These are phyloP conservation scores for Magallana angulata DNA, from an alignment of 1,140 invertebrate species.

Conservation along the genomic window DNA sequence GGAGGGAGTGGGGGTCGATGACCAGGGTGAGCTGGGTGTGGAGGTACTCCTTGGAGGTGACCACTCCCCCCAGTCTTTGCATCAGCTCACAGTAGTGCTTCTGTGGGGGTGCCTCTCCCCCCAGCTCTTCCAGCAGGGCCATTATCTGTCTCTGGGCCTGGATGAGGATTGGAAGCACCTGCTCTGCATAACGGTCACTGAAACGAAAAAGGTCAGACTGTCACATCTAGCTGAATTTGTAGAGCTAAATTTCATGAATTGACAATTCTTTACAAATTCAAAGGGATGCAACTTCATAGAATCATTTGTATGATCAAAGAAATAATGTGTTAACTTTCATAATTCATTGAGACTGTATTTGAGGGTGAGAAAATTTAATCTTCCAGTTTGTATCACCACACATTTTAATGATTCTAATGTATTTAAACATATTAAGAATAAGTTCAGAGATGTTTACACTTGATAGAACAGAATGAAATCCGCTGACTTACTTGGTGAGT, in stretches of 20 bases:
- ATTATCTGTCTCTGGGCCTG: constrained; percentile 77
- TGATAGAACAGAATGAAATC: too few relatives aligned
- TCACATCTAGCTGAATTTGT: not conserved
- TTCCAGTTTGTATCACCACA: too few relatives aligned
- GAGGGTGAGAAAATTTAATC: too few relatives aligned
- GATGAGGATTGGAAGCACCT: constrained; percentile 75
- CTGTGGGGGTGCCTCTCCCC: constrained; percentile 71
- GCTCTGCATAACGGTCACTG: constrained; percentile 78
- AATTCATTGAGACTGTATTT: too few relatives aligned
- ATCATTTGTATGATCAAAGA: too few relatives aligned
- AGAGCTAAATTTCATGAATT: too few relatives aligned
- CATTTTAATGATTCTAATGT: too few relatives aligned
- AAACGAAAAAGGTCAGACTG: constrained; percentile 36
- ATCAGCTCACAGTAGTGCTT: constrained; percentile 70
- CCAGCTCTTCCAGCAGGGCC: constrained; percentile 62
- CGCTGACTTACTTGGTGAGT: constrained; percentile 72
- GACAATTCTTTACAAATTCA: too few relatives aligned
- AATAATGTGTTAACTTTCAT: too few relatives aligned
- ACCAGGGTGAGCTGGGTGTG: constrained; percentile 70
- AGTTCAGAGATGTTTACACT: too few relatives aligned
- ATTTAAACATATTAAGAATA: too few relatives aligned
- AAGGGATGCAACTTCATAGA: too few relatives aligned
- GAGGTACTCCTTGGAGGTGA: constrained; percentile 74
- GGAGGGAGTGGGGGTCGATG: constrained; percentile 59
- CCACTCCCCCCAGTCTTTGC: constrained; percentile 64